Percentiles rank a stretch among this genome's conserved stretches.
These are phyloP conservation scores for Herpetotheres cachinnans DNA, from an alignment of 2,113 vertebrate genomes.

Conservation along the genomic window DNA sequence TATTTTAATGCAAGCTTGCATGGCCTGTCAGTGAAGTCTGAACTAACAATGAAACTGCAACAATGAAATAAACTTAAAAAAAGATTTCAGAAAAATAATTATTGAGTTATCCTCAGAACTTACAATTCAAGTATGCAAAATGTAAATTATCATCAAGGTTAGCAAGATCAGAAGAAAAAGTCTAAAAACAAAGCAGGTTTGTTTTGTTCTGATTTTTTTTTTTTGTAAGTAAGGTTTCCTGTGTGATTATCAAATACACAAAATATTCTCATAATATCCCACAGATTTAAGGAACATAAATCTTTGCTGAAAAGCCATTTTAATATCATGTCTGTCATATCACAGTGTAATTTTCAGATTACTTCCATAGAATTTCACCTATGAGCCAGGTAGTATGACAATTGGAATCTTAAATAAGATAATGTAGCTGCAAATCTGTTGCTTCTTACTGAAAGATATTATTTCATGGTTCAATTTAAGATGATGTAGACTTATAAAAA, in stretches of 20 bases:
- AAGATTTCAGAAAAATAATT: not conserved
- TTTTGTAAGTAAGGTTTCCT: not conserved
- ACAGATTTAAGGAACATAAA: not conserved
- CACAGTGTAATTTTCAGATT: not conserved
- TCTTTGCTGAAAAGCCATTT: not conserved
- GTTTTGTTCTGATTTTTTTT: not conserved
- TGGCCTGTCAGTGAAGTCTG: not conserved
- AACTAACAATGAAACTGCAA: not conserved
- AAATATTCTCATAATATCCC: not conserved
- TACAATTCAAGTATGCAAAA: not conserved
- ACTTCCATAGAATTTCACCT: not conserved
- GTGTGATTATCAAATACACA: not conserved
- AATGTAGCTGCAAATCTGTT: not conserved
- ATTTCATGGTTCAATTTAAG: not conserved
- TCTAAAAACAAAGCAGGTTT: rapidly evolving
- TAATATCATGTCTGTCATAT: not conserved
- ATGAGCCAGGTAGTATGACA: rapidly evolving
- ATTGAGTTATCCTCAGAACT: not conserved
- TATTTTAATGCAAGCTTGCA: not conserved
- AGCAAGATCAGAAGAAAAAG: not conserved
- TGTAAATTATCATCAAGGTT: not conserved
- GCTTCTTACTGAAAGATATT: not conserved
- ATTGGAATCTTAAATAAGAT: not conserved
- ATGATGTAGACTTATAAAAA: rapidly evolving
- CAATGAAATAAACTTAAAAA: not conserved